Base-by-base conservation (phyloP, 2,797 vertebrate genomes). In the Odontamblyopus lacepedii region DNA sequence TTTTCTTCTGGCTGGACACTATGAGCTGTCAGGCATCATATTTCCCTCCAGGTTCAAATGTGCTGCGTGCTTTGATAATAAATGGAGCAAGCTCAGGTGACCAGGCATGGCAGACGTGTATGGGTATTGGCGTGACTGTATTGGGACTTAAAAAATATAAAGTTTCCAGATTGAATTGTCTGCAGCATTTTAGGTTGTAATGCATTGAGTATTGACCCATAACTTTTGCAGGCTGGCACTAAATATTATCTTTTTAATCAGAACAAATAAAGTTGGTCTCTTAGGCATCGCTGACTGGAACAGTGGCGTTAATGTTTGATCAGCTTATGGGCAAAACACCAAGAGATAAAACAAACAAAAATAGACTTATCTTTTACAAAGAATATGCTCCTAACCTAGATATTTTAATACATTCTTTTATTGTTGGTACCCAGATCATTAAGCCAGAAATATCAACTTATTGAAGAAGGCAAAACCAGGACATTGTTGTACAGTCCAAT, bases 21-120 rank as follows among this genome's bases (percentile, higher is more conserved):
- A 86, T 63, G 78, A 82, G 82, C 85, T 90, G 87, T 85, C 86
- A 88, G 83, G 90, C 89, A 88, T 93, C 91, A 83, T 81, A 87
- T 94, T 93, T 91, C 93, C 89, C 89, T 80, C 73, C 78, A 81
- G 86, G 87, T 91, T 92, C 76, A 90, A 89, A 92, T 92, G 73
- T 90, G 89, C 90, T 90, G 89, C 82, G 84, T 87, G 84, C 91
- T 91, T 91, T 90, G 89, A 88, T 91, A 90, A 91, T 90, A 90
- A 91, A 92, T 85, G 83, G 83, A 81, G 69, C 69, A 75, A 78
- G 89, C 88, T 93, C 89, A 88, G 88, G 85, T 91, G 88, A 91
- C 91, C 75, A 57, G 60, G 73, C 81, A 82, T 73, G 75, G 74
- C 75, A 70, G 71, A 70, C 70, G 74, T 70, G 71, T 71, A 78